Conservation (phyloP, 2,113 vertebrate species). For the Nicator chloris region DNA sequence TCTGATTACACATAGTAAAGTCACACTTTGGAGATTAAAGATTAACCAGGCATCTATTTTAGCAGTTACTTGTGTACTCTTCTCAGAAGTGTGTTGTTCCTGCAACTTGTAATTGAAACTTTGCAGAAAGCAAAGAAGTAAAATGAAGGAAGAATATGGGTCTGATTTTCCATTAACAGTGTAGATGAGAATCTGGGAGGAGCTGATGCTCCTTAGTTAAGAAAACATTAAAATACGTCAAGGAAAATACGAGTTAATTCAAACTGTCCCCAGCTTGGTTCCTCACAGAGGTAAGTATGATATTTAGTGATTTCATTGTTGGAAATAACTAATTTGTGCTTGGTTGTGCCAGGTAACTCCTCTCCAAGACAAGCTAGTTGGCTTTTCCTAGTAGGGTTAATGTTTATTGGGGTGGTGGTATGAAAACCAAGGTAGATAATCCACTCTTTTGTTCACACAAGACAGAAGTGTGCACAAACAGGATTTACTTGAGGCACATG, state of each 20-base stretch:
- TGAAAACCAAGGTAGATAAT: not conserved
- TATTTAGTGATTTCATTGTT: not conserved
- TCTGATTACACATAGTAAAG: not conserved
- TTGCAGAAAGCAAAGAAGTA: not conserved
- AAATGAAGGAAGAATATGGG: not conserved
- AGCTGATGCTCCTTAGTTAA: not conserved
- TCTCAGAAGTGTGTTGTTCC: not conserved
- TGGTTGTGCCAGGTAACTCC: not conserved
- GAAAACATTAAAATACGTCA: not conserved
- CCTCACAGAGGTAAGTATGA: not conserved
- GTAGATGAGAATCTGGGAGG: not conserved
- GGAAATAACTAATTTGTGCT: not conserved
- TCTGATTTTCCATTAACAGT: not conserved
- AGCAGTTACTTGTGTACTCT: not conserved
- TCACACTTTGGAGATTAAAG: not conserved
- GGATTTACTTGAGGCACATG: not conserved
- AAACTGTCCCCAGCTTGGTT: not conserved
- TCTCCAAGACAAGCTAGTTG: not conserved
- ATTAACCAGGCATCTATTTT: not conserved
- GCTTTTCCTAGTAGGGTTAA: not conserved
- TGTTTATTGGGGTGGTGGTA: not conserved
- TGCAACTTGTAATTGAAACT: not conserved
- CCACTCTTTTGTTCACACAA: not conserved
- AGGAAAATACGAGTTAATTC: not conserved
- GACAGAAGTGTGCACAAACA: not conserved